Conservation (phyloP, 2,888 invertebrate genomes). For the Prionchulus punctatus region DNA sequence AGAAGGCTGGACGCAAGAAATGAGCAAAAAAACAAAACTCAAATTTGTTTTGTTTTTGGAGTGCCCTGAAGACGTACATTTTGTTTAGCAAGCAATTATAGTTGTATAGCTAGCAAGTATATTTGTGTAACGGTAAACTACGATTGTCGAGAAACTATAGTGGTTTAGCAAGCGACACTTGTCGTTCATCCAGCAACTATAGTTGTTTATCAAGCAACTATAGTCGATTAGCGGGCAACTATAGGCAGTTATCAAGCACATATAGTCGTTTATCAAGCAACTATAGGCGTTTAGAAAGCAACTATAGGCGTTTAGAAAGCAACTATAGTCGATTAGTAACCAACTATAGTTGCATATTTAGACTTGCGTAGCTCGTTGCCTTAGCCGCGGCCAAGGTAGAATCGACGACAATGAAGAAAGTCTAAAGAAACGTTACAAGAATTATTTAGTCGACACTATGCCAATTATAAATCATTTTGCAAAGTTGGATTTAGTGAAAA, state of each 20-base stretch:
- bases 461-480: slow-evolving; percentile 35
- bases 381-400: slow-evolving; percentile 74
- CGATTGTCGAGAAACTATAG: too few relatives aligned
- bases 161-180: too few relatives aligned
- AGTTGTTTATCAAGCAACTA: too few relatives aligned
- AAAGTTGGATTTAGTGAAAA: slow-evolving; percentile 21
- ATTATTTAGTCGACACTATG: slow-evolving; percentile 27
- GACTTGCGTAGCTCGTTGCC: slow-evolving; percentile 65
- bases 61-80: slow-evolving; percentile 52
- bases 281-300: too few relatives aligned
- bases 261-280: too few relatives aligned
- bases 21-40: slow-evolving; percentile 59
- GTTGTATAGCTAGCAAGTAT: too few relatives aligned
- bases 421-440: slow-evolving; percentile 51
- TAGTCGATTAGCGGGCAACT: too few relatives aligned
- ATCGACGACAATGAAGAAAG: slow-evolving; percentile 82
- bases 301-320: too few relatives aligned
- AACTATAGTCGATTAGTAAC: too few relatives aligned
- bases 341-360: too few relatives aligned
- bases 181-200: too few relatives aligned
- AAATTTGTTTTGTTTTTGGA: slow-evolving; percentile 80
- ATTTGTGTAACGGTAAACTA: neutral
- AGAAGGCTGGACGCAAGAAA: slow-evolving; percentile 70
- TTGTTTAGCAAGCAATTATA: neutral
- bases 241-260: too few relatives aligned